These are phyloP conservation scores for Villa cingulata DNA, from an alignment of 2,888 invertebrate genomes.

Conservation along the genomic window DNA sequence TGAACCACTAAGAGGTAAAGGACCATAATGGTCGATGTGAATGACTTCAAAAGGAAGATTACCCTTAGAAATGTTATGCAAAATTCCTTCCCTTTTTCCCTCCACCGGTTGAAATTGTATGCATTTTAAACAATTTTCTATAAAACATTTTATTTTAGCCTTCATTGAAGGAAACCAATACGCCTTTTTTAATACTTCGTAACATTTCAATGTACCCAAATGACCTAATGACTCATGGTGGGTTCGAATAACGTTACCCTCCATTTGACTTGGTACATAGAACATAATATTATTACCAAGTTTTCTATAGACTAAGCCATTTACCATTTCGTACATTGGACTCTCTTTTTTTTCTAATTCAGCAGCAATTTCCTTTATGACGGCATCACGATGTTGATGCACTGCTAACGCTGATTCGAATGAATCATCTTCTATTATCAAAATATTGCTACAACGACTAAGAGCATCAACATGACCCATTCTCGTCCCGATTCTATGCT, in stretches of 20 bases:
- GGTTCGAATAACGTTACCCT: neutral
- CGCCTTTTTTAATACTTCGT: neutral
- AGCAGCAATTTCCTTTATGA: constrained; percentile 13
- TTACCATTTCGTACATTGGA: neutral
- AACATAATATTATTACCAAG: neutral
- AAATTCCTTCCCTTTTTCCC: neutral
- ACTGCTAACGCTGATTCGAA: constrained; percentile 9
- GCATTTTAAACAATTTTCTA: neutral
- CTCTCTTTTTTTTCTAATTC: constrained; percentile 12
- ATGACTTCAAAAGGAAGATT: no score
- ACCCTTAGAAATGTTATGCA: no score
- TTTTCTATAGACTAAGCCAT: neutral
- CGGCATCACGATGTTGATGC: constrained; percentile 11
- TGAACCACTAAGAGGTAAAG: no score
- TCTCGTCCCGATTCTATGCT: constrained; percentile 12
- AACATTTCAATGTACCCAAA: neutral
- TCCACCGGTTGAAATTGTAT: neutral
- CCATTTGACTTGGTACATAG: neutral
- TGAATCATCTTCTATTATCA: constrained; percentile 5
- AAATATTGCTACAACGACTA: constrained; percentile 13
- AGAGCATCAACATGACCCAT: constrained; percentile 24
- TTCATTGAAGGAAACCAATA: neutral
- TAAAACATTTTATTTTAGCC: neutral
- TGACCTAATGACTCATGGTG: neutral
- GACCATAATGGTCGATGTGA: no score